Evolutionary conservation across 2,797 vertebrate species (phyloP).

Genomic region (Gallirallus australis): DNA sequence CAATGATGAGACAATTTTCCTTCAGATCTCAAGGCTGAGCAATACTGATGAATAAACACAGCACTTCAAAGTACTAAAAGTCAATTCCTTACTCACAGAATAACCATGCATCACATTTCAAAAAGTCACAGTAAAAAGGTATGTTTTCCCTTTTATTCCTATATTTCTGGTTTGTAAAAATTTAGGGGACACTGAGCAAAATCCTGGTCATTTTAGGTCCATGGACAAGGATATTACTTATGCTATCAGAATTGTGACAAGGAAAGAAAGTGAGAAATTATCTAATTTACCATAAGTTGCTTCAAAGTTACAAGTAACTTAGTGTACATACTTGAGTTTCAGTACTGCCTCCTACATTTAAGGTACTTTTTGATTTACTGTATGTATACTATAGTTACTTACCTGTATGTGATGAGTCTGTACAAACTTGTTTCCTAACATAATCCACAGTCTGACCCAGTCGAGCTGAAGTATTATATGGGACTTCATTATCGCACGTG

Average conservation of each 20-base stretch:
- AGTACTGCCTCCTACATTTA: not conserved
- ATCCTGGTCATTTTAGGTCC: not conserved
- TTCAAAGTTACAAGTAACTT: not conserved
- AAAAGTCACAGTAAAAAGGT: not conserved
- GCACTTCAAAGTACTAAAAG: not conserved
- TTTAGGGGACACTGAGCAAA: not conserved
- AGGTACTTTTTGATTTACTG: not conserved
- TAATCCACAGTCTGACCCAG: constrained; percentile 89
- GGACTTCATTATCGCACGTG: constrained; percentile 88
- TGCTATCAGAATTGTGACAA: not conserved
- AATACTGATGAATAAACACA: not conserved
- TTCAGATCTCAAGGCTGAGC: not conserved
- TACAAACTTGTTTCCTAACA: constrained; percentile 83
- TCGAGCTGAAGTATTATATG: constrained; percentile 83
- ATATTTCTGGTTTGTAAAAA: not conserved
- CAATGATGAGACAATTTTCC: not conserved
- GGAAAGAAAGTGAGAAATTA: not conserved
- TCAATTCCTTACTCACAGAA: not conserved
- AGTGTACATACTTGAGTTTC: not conserved
- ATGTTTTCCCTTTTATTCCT: not conserved
- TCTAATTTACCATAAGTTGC: not conserved
- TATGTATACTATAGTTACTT: constrained; percentile 31
- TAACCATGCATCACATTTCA: rapidly evolving
- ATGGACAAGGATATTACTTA: not conserved
- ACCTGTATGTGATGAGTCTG: constrained; percentile 78